Conservation (phyloP, 1,140 invertebrate genomes). For the Heliconius hermathena region DNA sequence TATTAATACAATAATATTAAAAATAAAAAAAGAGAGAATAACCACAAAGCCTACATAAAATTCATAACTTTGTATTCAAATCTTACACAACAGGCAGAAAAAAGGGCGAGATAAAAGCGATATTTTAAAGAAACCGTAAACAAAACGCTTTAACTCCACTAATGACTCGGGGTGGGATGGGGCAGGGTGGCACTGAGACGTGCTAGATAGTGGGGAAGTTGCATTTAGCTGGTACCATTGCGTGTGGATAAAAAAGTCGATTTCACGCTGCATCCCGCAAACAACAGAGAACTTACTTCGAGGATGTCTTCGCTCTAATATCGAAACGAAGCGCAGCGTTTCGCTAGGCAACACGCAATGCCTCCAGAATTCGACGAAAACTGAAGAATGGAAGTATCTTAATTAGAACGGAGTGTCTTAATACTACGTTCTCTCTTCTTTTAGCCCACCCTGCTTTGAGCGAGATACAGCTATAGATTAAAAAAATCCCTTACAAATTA, state of each 20-base stretch:
- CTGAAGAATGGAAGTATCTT: no score
- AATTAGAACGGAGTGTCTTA: no score
- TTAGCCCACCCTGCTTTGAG: no score
- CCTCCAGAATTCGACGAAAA: no score
- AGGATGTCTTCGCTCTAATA: no score
- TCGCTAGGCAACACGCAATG: no score
- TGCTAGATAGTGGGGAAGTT: not conserved
- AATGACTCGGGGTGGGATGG: slow-evolving; percentile 2
- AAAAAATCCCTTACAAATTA: no score
- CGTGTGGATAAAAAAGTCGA: not conserved
- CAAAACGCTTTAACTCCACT: slow-evolving; percentile 19
- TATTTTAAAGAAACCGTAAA: slow-evolving; percentile 17
- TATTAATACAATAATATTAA: not conserved
- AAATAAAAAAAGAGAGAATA: not conserved
- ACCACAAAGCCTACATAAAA: not conserved
- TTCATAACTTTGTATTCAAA: slow-evolving; percentile 9
- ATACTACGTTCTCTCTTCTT: no score
- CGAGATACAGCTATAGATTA: no score
- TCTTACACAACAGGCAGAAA: slow-evolving; percentile 9
- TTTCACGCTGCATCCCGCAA: no score
- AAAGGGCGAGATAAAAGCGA: slow-evolving; percentile 14
- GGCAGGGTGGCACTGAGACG: not conserved
- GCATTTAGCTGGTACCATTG: not conserved
- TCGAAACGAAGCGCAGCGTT: no score
- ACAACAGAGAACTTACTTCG: no score